Percentiles rank a stretch among this genome's conserved stretches.
Conservation (phyloP, 2,113 vertebrate species). For the Cathartes aura region DNA sequence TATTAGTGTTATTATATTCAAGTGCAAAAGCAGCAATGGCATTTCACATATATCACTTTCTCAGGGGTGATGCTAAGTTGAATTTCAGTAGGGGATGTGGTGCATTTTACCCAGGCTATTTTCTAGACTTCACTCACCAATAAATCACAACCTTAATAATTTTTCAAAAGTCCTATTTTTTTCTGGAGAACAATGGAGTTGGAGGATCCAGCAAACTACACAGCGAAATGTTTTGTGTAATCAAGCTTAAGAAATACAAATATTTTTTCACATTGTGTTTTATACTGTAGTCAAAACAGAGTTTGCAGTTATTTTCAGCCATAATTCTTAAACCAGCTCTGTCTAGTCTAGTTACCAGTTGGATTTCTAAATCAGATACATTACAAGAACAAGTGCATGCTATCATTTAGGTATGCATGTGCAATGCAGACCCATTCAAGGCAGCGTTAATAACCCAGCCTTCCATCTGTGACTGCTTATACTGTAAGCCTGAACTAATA, state of each 20-base stretch:
- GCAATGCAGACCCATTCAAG: neutral
- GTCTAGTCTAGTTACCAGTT: neutral
- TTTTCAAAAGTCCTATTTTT: neutral
- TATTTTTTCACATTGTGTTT: neutral
- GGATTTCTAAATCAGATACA: neutral
- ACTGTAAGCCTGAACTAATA: neutral
- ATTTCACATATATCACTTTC: neutral
- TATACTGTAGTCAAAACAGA: neutral
- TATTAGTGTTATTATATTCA: rapidly evolving
- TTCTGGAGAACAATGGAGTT: neutral
- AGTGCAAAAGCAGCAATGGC: neutral
- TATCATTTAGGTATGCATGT: neutral
- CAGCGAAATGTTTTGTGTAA: neutral
- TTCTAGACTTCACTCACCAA: neutral
- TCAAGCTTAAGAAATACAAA: neutral
- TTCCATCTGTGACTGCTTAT: neutral
- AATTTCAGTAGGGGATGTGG: neutral
- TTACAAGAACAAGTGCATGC: neutral
- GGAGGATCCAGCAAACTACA: neutral
- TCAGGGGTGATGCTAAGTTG: neutral
- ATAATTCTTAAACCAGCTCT: neutral
- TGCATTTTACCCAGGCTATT: neutral
- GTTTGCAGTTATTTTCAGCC: neutral
- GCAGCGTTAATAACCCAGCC: neutral
- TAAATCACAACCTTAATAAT: neutral